Base-by-base conservation (phyloP, 2,888 invertebrate species). In the Tridacna gigas region DNA sequence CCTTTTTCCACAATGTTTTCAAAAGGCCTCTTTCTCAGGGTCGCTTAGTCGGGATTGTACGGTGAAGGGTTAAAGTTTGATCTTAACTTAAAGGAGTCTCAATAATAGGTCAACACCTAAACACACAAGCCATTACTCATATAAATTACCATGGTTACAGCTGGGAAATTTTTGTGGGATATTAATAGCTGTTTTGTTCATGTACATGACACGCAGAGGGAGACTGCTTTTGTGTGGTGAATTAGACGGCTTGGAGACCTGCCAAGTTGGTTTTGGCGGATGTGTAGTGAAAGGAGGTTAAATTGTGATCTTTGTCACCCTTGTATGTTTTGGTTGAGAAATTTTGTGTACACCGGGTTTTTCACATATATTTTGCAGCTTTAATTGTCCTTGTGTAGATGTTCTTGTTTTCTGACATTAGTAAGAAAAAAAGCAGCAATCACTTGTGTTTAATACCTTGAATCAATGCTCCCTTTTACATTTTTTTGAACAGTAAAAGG, bases 161-260 rank as follows among this genome's bases (percentile, higher is more conserved):
- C 18, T 28, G 28, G 67, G 20, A 67, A 67, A 67, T 28, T 45
- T 45, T 67, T 28, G 56, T 13, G 63, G 13, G 67, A 67, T 71
- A 71, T 51, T 51, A 71, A 71, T 71, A 71, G 71, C n/a, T 37
- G 26, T 13, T 48, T 51, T 69, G n/a, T 37, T 15, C 67, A 67
- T 20, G 63, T 67, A 28, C 45, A 18, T 71, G 71, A 48, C 71
- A 51, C 56, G 71, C 13, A 12, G 47, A 22, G 11, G 45, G 15
- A 12, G 28, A 71, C 28, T 71, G 48, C 51, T 71, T 71, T 13
- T 71, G 45, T 71, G 71, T 51, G 71, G 48, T 51, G 67, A 67
- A 67, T 45, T 25, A 47, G 71, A 71, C 71, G 51, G 22, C 26
- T 51, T 71, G 71, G 71, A 28, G 25, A 22, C 26, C 26, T 71